Percentiles rank a stretch among this genome's conserved stretches.
These are phyloP conservation scores for Linurgus olivaceus DNA, from an alignment of 2,797 vertebrate species.

Conservation along the genomic window DNA sequence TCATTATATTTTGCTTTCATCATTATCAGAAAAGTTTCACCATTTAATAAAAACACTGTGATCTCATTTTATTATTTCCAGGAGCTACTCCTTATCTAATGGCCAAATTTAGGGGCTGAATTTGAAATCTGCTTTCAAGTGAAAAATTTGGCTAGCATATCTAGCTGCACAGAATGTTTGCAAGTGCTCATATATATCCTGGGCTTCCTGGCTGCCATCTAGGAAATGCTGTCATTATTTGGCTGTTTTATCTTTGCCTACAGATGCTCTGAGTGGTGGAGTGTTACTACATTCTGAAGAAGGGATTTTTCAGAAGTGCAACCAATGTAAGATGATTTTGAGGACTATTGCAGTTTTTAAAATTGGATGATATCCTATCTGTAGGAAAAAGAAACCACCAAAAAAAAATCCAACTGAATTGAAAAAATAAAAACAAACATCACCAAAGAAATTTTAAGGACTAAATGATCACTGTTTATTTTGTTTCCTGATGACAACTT, in stretches of 20 bases:
- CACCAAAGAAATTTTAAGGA: background rate
- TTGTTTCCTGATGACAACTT: background rate
- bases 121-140: conserved; percentile 2
- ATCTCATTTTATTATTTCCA: conserved; percentile 56
- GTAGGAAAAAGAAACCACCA: background rate
- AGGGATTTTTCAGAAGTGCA: background rate
- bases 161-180: background rate
- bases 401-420: background rate
- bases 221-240: background rate
- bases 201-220: background rate
- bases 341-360: background rate
- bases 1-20: conserved; percentile 55
- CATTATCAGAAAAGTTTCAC: conserved; percentile 11
- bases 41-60: conserved; percentile 11
- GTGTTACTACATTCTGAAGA: background rate
- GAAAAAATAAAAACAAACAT: background rate
- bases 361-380: background rate
- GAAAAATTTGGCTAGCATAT: background rate
- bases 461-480: background rate
- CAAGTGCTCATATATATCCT: background rate
- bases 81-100: background rate
- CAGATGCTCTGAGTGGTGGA: background rate
- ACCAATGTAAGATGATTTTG: background rate
- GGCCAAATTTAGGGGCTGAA: background rate
- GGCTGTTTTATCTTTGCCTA: background rate